These are phyloP conservation scores for Sus cebifrons DNA, from an alignment of 2,797 vertebrate genomes.

Conservation along the genomic window DNA sequence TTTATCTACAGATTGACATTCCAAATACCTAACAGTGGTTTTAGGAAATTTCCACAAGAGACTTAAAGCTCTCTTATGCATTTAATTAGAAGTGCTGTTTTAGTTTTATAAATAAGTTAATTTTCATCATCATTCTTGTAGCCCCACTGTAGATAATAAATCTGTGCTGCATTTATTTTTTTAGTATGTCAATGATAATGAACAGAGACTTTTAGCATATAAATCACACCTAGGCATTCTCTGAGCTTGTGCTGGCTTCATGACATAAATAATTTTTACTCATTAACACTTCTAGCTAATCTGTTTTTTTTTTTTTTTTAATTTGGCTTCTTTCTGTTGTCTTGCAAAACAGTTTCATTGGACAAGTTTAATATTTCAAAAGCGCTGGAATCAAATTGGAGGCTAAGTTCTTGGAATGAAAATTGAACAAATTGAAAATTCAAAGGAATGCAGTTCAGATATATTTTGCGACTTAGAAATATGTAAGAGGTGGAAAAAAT, in stretches of 20 bases:
- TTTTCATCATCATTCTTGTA: not conserved
- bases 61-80: not conserved
- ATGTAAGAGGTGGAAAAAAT: slow-evolving; percentile 35
- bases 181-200: slow-evolving; percentile 9
- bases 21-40: not conserved
- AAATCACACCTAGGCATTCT: not conserved
- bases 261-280: slow-evolving; percentile 38
- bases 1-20: not conserved
- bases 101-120: slow-evolving; percentile 52
- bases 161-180: slow-evolving; percentile 22
- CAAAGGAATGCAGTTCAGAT: slow-evolving; percentile 51
- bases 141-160: not conserved
- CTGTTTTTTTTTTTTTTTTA: not conserved
- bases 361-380: slow-evolving; percentile 57
- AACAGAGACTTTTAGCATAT: not conserved
- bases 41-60: slow-evolving; percentile 31
- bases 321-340: slow-evolving; percentile 49
- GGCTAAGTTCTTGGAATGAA: slow-evolving; percentile 39
- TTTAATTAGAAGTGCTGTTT: slow-evolving; percentile 34
- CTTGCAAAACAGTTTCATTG: slow-evolving; percentile 21
- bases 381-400: slow-evolving; percentile 41
- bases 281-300: not conserved
- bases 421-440: not conserved
- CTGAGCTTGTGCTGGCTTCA: not conserved
- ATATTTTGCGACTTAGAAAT: slow-evolving; percentile 68